phyloP scores from a whole-genome alignment of 2,888 invertebrate genomes.

The Lithodes maja region DNA sequence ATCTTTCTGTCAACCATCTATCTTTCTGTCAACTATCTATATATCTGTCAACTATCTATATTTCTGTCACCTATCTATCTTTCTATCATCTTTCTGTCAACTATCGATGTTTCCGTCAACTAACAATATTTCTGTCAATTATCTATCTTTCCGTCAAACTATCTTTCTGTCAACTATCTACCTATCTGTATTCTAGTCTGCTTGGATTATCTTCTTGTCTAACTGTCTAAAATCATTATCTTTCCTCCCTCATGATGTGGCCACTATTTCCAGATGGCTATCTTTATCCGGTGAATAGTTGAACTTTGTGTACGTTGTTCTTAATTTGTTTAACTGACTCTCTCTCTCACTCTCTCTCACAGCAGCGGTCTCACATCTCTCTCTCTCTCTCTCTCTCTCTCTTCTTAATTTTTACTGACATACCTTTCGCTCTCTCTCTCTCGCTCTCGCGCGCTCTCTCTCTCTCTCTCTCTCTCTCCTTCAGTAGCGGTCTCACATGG shows the following conservation, averaged over 20 bases:
- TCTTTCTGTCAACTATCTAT: background rate
- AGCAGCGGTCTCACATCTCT: background rate
- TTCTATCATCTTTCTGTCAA: constrained; percentile 9
- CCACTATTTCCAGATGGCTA: no score
- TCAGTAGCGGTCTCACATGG: background rate
- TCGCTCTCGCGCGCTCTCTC: background rate
- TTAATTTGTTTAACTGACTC: no score
- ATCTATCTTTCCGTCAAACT: background rate
- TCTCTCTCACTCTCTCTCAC: background rate
- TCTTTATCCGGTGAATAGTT: no score
- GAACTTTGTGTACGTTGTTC: no score
- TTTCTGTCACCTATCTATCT: no score
- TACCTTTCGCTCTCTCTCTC: background rate
- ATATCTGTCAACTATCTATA: background rate
- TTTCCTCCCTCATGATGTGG: background rate
- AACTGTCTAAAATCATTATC: constrained; percentile 4
- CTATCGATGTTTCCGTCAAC: background rate
- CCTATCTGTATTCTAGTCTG: background rate
- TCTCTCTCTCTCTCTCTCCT: constrained; percentile 30
- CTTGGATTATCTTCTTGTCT: background rate
- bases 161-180: background rate
- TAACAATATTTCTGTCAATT: background rate
- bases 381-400: constrained; percentile 12
- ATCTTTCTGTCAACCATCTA: background rate
- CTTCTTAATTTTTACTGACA: background rate